Evolutionary conservation across 1,140 invertebrate genomes (phyloP), one percentile per base, ranked within the genome.

Genomic region (Rhopalosiphum maidis): DNA sequence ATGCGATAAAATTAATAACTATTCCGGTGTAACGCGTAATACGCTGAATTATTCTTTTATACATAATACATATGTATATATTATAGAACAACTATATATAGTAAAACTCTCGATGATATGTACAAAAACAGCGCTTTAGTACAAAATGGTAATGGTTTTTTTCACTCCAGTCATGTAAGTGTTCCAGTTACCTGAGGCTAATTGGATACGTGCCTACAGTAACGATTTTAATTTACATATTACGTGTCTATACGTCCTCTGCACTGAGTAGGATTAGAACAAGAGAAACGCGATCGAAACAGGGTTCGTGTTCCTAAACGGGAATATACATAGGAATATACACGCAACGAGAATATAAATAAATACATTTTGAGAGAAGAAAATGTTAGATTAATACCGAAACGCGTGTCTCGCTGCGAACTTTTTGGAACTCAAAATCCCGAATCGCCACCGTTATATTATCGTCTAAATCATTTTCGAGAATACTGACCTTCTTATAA

Each of bases 201-300:
- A 86, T 46, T 86, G 85, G 41, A 46, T 86, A n/a, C 41, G 43
- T 46, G 85, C 85, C 41, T 86, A 86, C 85, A 30, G 41, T n/a
- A 86, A 86, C 9, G 43, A 18, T 86, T 86, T 46, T 48, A 86
- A 86, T 86, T 46, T 86, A 86, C 43, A 86, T 86, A 86, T 86
- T 46, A 85, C 22, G 41, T 37, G 23, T 85, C 37, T 23, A 41
- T 86, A 35, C 77, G 23, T 86, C 43, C 41, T 86, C 41, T 46
- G 43, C 30, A n/a, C 43, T 43, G 85, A 30, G 85, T 46, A 46
- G 43, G 43, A 86, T 46, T 43, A 46, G 85, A 4, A 48, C 43
- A 46, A 46, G 85, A 43, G 85, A 86, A 86, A 86, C 25, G 85
- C 43, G 43, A 86, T 85, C 83, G 23, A 8, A 85, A 85, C 37